A percentile compares a stretch with the other conserved stretches of the same genome.
Conservation (phyloP, 2,113 vertebrate genomes). For the Pedetes capensis region DNA sequence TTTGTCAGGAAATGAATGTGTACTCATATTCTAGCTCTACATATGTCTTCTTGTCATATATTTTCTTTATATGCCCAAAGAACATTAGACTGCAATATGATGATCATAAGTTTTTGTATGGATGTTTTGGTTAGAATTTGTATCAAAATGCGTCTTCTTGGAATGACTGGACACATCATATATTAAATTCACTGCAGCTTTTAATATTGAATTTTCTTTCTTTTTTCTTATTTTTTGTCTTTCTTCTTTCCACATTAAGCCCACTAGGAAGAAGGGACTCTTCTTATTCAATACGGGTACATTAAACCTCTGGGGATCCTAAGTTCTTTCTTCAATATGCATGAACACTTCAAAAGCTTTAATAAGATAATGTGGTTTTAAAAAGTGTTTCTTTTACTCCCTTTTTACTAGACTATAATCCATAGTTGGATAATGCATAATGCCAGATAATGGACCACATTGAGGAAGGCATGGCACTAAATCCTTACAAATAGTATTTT, state of each 20-base stretch:
- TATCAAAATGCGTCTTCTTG: slow-evolving; percentile 45
- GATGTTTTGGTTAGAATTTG: slow-evolving; percentile 26
- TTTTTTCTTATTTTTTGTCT: not conserved
- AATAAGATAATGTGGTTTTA: slow-evolving; percentile 53
- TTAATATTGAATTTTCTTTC: slow-evolving; percentile 22
- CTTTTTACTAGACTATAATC: slow-evolving; percentile 42
- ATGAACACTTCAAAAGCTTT: slow-evolving; percentile 53
- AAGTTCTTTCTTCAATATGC: slow-evolving; percentile 42
- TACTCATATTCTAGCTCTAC: not conserved
- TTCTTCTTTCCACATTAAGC: slow-evolving; percentile 31
- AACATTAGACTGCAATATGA: not conserved
- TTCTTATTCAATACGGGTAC: slow-evolving; percentile 57
- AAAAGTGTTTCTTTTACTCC: slow-evolving; percentile 14
- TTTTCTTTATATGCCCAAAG: not conserved
- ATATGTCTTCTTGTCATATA: not conserved
- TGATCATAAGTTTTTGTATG: not conserved
- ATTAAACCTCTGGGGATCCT: slow-evolving; percentile 54
- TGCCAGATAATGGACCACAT: slow-evolving; percentile 4
- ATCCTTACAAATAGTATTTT: slow-evolving; percentile 48
- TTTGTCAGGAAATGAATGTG: not conserved
- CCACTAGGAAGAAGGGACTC: not conserved
- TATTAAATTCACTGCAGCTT: slow-evolving; percentile 12
- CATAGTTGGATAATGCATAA: slow-evolving; percentile 25
- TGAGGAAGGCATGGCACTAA: not conserved
- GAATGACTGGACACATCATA: not conserved